Evolutionary conservation across 2,888 invertebrate genomes (phyloP).

Genomic region (Mesorhabditis sp.): DNA sequence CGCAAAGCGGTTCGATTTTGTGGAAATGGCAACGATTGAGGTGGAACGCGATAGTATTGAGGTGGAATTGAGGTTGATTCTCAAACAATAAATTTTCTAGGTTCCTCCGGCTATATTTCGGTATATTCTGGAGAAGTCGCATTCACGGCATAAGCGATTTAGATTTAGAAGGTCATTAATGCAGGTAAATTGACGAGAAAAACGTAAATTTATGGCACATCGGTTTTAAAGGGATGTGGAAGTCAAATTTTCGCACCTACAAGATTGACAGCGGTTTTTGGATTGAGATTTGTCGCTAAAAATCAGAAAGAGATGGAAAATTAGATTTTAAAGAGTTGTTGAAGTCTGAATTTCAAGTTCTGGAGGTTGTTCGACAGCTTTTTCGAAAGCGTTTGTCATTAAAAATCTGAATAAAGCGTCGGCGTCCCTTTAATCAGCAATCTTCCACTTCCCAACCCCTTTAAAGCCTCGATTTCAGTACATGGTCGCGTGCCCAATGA

Average conservation of each 20-base stretch:
- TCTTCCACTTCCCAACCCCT: background rate
- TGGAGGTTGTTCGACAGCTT: too few species aligned
- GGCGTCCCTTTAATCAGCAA: background rate
- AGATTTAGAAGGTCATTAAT: background rate
- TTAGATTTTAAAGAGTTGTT: too few species aligned
- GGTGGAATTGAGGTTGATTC: background rate
- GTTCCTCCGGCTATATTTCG: background rate
- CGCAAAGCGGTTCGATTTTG: background rate
- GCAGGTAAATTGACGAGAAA: background rate
- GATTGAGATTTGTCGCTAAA: too few species aligned
- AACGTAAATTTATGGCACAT: too few species aligned
- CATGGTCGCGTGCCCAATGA: background rate
- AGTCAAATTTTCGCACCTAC: too few species aligned
- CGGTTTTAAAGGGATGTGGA: too few species aligned
- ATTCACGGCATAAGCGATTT: background rate
- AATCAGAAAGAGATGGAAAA: too few species aligned
- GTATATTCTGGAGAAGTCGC: background rate
- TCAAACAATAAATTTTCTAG: background rate
- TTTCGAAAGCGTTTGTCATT: too few species aligned
- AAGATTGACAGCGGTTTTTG: too few species aligned
- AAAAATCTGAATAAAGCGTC: too few species aligned
- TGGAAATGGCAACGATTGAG: constrained; percentile 1
- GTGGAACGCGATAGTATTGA: background rate
- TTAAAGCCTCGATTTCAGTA: background rate
- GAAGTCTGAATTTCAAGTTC: too few species aligned